Conservation (phyloP, 1,140 invertebrate species). For the Matsumurasca onukii region DNA sequence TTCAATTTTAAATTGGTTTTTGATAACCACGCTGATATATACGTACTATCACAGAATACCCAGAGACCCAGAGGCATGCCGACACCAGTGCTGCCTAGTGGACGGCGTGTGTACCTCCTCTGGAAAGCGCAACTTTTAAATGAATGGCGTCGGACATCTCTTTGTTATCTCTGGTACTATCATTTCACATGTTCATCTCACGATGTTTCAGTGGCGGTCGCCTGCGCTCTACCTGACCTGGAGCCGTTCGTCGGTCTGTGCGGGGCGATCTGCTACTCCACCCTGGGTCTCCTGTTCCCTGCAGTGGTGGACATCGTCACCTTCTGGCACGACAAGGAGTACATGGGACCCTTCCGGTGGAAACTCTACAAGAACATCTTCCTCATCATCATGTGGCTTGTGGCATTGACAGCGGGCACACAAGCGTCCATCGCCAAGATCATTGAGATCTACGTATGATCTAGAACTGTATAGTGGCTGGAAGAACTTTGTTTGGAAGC, state of each 20-base stretch:
- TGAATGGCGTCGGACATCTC: too few species aligned
- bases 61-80: too few species aligned
- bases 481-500: too few species aligned
- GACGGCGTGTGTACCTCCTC: too few species aligned
- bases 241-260: slow-evolving; percentile 86
- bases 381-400: slow-evolving; percentile 61
- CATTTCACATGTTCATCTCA: too few species aligned
- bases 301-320: slow-evolving; percentile 79
- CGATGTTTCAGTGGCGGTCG: slow-evolving; percentile 69
- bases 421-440: slow-evolving; percentile 8
- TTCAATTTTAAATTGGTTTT: too few species aligned
- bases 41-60: too few species aligned
- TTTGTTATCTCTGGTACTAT: too few species aligned
- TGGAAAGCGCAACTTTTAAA: too few species aligned
- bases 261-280: slow-evolving; percentile 82
- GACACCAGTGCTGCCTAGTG: too few species aligned
- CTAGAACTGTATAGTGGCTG: too few species aligned
- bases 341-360: slow-evolving; percentile 16
- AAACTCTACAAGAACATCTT: slow-evolving; percentile 19
- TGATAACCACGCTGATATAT: too few species aligned
- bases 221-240: slow-evolving; percentile 76
- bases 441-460: not conserved
- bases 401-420: slow-evolving; percentile 79
- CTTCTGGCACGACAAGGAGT: slow-evolving; percentile 61
- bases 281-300: slow-evolving; percentile 83